Conservation (phyloP, 2,888 invertebrate genomes). For the Apeira syringaria region DNA sequence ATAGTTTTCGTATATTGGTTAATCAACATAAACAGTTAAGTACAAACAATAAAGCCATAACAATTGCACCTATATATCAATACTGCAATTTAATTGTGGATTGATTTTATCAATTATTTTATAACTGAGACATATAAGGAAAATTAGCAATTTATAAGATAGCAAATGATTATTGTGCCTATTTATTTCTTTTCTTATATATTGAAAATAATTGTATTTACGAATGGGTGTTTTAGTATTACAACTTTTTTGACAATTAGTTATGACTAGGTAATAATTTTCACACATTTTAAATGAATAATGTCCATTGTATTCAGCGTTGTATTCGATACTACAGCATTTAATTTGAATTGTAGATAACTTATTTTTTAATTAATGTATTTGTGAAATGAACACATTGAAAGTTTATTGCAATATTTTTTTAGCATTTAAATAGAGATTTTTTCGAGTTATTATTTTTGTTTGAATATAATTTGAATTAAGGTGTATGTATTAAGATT, state of each 20-base stretch:
- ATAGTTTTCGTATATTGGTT: conserved; percentile 10
- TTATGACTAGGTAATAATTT: conserved; percentile 55
- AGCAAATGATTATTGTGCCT: conserved; percentile 66
- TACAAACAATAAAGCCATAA: conserved; percentile 76
- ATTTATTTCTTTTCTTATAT: conserved; percentile 73
- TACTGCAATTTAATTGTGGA: conserved; percentile 73
- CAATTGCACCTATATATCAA: conserved; percentile 57
- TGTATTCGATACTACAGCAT: conserved; percentile 20
- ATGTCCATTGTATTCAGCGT: conserved; percentile 33
- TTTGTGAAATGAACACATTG: conserved; percentile 62
- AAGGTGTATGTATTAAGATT: conserved; percentile 29
- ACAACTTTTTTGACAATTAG: conserved; percentile 64
- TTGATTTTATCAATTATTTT: conserved; percentile 48
- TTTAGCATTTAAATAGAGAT: conserved; percentile 48
- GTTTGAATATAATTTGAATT: conserved; percentile 27
- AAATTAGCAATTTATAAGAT: conserved; percentile 54
- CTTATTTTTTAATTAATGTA: conserved; percentile 27
- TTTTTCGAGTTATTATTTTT: conserved; percentile 32
- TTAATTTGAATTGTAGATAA: conserved; percentile 62
- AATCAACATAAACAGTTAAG: conserved; percentile 46
- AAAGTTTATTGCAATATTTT: conserved; percentile 67
- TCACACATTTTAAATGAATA: conserved; percentile 43
- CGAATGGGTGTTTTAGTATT: conserved; percentile 51
- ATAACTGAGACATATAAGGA: conserved; percentile 22
- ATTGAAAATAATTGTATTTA: conserved; percentile 63